These are phyloP conservation scores for Leucophenga maculata DNA, from an alignment of 2,888 invertebrate species.

Conservation along the genomic window DNA sequence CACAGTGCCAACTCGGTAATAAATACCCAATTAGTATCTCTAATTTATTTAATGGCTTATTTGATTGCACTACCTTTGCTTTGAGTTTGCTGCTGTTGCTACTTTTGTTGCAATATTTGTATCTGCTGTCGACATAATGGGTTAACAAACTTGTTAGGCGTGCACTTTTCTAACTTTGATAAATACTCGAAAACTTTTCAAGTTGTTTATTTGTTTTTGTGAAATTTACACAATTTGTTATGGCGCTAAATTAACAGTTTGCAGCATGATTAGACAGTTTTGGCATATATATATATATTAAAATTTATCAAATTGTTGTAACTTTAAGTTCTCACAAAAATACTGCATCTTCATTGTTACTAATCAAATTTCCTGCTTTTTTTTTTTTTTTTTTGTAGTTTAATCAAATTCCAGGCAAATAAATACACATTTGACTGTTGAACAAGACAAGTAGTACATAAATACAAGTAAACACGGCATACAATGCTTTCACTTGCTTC, in stretches of 20 bases:
- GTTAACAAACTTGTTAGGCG: conserved; percentile 10
- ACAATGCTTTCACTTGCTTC: too few species aligned
- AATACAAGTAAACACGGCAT: too few species aligned
- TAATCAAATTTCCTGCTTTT: not conserved
- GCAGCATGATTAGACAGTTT: too few species aligned
- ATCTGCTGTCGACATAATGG: conserved; percentile 22
- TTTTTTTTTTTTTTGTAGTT: not conserved
- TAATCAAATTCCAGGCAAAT: conserved; percentile 11
- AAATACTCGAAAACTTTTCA: conserved; percentile 17
- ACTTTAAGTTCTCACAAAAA: too few species aligned
- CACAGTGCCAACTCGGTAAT: conserved; percentile 37
- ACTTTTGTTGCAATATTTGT: conserved; percentile 7
- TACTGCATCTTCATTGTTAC: not conserved
- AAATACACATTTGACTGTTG: too few species aligned
- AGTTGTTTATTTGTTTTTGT: conserved; percentile 2
- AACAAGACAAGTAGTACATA: too few species aligned
- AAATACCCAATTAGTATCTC: conserved; percentile 62
- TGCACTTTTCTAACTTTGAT: not conserved
- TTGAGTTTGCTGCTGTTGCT: conserved; percentile 10
- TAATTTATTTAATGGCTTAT: conserved; percentile 54
- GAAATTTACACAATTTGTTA: not conserved
- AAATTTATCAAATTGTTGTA: too few species aligned
- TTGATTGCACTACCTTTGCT: conserved; percentile 43
- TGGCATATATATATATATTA: too few species aligned
- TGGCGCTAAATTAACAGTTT: too few species aligned